A percentile compares a stretch with the other conserved stretches of the same genome.
phyloP scores from a whole-genome alignment of 2,797 vertebrate genomes.

The Cossypha dichroa region DNA sequence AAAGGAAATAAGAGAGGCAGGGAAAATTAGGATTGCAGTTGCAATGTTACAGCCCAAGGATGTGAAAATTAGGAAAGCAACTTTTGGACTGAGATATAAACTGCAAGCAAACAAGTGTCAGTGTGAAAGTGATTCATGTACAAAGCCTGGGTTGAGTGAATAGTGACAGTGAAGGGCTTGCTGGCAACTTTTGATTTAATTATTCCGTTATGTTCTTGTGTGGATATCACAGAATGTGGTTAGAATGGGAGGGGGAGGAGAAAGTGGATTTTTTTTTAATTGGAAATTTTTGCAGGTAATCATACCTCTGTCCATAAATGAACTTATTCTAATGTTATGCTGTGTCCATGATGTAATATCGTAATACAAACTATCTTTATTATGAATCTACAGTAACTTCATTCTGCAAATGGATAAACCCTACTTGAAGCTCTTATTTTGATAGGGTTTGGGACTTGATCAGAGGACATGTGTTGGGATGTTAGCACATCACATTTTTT shows the following conservation, averaged over 20 bases:
- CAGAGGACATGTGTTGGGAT: accelerated
- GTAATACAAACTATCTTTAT: not conserved
- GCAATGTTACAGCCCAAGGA: not conserved
- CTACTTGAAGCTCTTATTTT: not conserved
- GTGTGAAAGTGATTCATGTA: not conserved
- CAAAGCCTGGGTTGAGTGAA: not conserved
- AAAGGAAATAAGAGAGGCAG: not conserved
- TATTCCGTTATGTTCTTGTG: not conserved
- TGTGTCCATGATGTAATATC: accelerated
- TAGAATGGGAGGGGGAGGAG: not conserved
- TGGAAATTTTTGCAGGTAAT: not conserved
- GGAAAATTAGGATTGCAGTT: not conserved
- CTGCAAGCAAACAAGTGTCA: not conserved
- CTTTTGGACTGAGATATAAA: not conserved
- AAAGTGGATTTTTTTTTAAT: not conserved
- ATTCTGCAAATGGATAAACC: not conserved
- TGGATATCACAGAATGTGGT: not conserved
- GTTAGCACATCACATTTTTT: not conserved
- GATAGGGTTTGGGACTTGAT: not conserved
- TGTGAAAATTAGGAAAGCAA: not conserved
- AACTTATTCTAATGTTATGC: not conserved
- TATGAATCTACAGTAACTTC: not conserved
- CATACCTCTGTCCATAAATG: not conserved
- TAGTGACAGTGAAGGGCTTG: not conserved
- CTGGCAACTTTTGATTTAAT: constrained; percentile 18